Conservation (phyloP, 2,113 vertebrate genomes). For the Engraulis encrasicolus region DNA sequence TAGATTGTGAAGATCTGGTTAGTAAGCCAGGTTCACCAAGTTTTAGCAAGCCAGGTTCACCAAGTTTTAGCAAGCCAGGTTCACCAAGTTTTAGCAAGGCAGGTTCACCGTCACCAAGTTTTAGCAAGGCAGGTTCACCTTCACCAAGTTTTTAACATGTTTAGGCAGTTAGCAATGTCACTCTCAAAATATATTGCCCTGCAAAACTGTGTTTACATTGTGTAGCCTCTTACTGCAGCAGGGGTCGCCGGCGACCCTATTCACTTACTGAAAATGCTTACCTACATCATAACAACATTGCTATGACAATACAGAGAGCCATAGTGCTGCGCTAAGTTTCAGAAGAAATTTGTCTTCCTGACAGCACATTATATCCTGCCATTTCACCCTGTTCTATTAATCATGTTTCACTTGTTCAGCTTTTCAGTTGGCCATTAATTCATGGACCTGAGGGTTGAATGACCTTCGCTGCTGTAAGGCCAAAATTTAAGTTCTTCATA, state of each 20-base stretch:
- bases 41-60: background rate
- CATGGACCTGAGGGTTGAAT: background rate
- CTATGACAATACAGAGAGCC: too few relatives aligned
- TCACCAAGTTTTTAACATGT: too few relatives aligned
- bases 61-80: background rate
- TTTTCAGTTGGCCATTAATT: too few relatives aligned
- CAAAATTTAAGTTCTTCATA: background rate
- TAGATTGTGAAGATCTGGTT: background rate
- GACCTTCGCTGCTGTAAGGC: background rate
- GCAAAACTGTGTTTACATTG: background rate
- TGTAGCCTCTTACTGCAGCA: too few relatives aligned
- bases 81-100: background rate
- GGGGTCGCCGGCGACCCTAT: too few relatives aligned
- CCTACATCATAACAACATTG: too few relatives aligned
- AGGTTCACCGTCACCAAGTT: background rate
- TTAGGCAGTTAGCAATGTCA: too few relatives aligned
- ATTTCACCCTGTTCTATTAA: background rate
- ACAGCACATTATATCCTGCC: background rate
- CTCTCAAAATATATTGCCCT: background rate
- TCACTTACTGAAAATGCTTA: too few relatives aligned
- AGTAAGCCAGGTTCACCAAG: background rate
- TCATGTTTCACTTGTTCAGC: background rate
- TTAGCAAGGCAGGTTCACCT: too few relatives aligned
- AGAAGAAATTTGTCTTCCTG: background rate
- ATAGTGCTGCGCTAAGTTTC: too few relatives aligned